Base-by-base conservation (phyloP, 2,888 invertebrate genomes). In the Orthosia gracilis region DNA sequence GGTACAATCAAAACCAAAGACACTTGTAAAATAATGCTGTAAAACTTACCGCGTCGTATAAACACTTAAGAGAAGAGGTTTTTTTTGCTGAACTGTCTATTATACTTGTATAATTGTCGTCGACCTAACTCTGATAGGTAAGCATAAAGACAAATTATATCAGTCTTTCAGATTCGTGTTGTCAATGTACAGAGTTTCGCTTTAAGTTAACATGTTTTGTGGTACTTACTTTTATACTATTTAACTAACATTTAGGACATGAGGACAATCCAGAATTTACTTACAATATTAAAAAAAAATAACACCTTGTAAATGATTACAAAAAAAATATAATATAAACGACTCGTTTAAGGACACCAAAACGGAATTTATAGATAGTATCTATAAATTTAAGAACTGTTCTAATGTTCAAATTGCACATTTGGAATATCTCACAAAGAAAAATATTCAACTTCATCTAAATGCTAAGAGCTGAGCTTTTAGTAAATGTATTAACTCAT, bases 381-480 rank as follows among this genome's bases (percentile, higher is more conserved):
- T n/a, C n/a, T n/a, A n/a, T 82, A 86, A 84, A 70, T 81, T 78
- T 85, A 85, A 83, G 72, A 83, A 84, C 82, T 82, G 76, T 83
- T 87, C 84, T 78, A 84, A 88, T 83, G 87, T 85, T 88, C 80
- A 81, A 87, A 84, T 74, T 89, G 90, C 91, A 91, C 91, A 89
- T 90, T 90, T 89, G 87, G 76, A 89, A 90, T 89, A 86, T 90
- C 85, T 88, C 89, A 89, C 90, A 83, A 88, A 85, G 80, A 85
- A 85, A 80, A 84, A 80, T 80, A 82, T 72, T 85, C 63, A 68
- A 82, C 78, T 86, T 87, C 88, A 87, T 88, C 70, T 89, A 88
- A 87, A 85, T 86, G 87, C 87, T 91, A 91, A 88, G 88, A 88
- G 90, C 89, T 89, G 89, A 89, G 92, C 93, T 93, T 92, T 88